phyloP scores from a whole-genome alignment of 1,140 invertebrate genomes.

The Pteromalus puparum region DNA sequence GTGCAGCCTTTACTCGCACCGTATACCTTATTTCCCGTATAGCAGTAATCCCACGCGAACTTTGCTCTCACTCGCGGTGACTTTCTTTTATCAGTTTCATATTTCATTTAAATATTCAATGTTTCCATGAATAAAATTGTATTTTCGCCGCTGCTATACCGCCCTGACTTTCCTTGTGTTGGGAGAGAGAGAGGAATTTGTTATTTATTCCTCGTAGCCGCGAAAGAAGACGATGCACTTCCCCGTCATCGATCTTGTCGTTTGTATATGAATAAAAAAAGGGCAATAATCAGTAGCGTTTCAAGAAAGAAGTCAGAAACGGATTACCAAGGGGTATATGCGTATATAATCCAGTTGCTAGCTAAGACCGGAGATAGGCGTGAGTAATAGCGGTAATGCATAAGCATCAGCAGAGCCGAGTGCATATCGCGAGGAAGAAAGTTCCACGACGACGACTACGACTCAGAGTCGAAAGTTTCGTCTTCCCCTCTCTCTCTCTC shows the following conservation, averaged over 20 bases:
- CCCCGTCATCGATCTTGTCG: too few species aligned
- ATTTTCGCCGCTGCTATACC: neutral
- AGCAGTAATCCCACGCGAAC: too few species aligned
- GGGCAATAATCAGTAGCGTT: neutral
- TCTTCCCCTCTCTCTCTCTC: neutral
- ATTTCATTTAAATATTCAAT: conserved; percentile 6
- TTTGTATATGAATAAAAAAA: neutral
- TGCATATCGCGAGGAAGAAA: neutral
- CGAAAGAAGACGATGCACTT: neutral
- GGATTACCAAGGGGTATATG: neutral
- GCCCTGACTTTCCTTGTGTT: neutral
- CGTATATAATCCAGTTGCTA: neutral
- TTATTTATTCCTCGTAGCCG: neutral
- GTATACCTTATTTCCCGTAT: neutral
- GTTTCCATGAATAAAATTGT: neutral
- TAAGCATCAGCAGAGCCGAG: neutral
- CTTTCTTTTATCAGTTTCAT: conserved; percentile 4
- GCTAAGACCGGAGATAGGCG: neutral
- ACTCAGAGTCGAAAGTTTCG: neutral
- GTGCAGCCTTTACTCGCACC: too few species aligned
- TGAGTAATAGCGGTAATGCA: conserved; percentile 17
- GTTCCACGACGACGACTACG: neutral
- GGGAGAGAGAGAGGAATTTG: neutral
- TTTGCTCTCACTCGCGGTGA: neutral
- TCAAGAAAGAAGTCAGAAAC: neutral